Conservation (phyloP, 2,113 vertebrate genomes). For the Onychostruthus taczanowskii region DNA sequence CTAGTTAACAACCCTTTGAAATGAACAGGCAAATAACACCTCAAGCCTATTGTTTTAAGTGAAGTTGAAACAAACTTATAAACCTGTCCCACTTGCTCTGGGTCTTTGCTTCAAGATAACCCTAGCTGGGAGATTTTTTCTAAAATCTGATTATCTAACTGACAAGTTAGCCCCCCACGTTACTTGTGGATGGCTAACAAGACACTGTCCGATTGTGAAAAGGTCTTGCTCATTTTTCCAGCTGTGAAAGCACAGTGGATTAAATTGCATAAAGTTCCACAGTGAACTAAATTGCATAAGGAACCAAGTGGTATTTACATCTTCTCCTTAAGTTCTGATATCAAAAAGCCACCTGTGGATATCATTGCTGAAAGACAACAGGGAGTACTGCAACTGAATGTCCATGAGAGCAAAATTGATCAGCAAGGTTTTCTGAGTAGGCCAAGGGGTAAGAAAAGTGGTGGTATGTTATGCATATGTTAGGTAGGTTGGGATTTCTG, state of each 20-base stretch:
- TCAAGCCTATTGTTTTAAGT: slow-evolving; percentile 49
- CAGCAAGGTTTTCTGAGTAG: background rate
- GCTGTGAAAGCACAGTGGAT: background rate
- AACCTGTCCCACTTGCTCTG: background rate
- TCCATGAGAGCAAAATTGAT: background rate
- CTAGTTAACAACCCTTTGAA: slow-evolving; percentile 47
- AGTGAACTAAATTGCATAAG: background rate
- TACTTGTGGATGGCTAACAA: background rate
- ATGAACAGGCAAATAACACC: slow-evolving; percentile 38
- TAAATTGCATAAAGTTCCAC: background rate
- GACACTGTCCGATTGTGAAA: background rate
- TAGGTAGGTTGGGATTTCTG: background rate
- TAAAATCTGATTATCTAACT: background rate
- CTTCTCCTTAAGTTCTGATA: background rate
- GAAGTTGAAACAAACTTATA: background rate
- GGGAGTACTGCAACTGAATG: background rate
- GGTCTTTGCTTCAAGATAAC: background rate
- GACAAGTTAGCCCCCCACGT: background rate
- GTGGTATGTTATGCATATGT: background rate
- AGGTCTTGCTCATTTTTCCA: background rate
- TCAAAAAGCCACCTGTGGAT: background rate
- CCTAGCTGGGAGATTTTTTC: background rate
- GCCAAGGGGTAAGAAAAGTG: background rate
- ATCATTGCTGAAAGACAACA: background rate
- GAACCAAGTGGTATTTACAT: background rate